A percentile compares a stretch with the other conserved stretches of the same genome.
Evolutionary conservation across 2,888 invertebrate species (phyloP).

Genomic region (Mythimna pallens): DNA sequence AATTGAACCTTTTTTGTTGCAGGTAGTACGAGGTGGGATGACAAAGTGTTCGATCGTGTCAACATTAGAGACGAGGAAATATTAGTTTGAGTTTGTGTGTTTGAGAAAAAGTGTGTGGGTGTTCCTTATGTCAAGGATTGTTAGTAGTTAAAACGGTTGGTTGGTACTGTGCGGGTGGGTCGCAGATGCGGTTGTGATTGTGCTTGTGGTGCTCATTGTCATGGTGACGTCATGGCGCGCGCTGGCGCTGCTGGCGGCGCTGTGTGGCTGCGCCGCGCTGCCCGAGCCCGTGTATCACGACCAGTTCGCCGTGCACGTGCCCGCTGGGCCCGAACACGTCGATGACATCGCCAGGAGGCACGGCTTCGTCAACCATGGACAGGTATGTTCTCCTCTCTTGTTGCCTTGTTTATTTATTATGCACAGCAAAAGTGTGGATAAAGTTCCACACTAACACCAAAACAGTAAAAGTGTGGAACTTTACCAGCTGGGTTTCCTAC

Average conservation of each 20-base stretch:
- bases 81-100: conserved; percentile 61
- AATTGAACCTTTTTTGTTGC: conserved; percentile 68
- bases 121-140: conserved; percentile 62
- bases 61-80: conserved; percentile 52
- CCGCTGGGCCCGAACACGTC: conserved; percentile 93
- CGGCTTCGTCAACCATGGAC: conserved; percentile 96
- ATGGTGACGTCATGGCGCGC: conserved; percentile 87
- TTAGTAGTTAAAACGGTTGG: conserved; percentile 56
- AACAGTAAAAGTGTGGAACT: background rate
- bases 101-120: conserved; percentile 62
- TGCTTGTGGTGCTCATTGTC: conserved; percentile 70
- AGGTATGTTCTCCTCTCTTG: conserved; percentile 92
- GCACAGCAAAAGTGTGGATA: background rate
- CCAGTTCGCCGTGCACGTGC: conserved; percentile 96
- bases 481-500: background rate
- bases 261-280: conserved; percentile 69
- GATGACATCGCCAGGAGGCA: conserved; percentile 95
- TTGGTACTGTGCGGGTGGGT: conserved; percentile 64
- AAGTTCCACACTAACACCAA: too few species aligned
- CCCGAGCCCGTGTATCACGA: conserved; percentile 92
- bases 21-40: conserved; percentile 78
- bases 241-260: conserved; percentile 80
- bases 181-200: conserved; percentile 79
- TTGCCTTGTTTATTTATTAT: background rate
- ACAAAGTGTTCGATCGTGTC: conserved; percentile 65